Evolutionary conservation across 2,113 vertebrate genomes (phyloP).

Genomic region (Heloderma charlesbogerti): DNA sequence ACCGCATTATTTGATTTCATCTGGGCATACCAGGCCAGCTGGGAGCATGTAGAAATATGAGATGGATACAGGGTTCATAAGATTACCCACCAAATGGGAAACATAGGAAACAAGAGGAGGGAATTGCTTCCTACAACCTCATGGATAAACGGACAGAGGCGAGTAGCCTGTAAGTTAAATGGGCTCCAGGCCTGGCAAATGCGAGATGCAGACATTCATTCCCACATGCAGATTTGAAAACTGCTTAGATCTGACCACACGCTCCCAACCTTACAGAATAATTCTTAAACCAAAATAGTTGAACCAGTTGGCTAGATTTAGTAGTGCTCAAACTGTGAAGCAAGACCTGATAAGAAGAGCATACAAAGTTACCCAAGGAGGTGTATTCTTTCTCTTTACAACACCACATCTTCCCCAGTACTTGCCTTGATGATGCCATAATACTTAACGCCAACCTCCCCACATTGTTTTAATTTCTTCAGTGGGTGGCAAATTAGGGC

Average conservation of each 20-base stretch:
- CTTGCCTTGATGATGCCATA: not conserved
- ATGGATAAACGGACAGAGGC: not conserved
- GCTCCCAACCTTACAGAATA: not conserved
- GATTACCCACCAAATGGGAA: not conserved
- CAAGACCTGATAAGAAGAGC: not conserved
- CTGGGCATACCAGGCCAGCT: not conserved
- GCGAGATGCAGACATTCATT: not conserved
- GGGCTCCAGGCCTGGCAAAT: not conserved
- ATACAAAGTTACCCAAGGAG: not conserved
- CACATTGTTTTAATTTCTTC: not conserved
- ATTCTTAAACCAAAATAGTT: not conserved
- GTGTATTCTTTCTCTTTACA: not conserved
- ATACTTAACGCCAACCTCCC: not conserved
- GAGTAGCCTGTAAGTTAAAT: not conserved
- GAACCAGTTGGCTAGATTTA: not conserved
- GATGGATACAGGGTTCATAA: not conserved
- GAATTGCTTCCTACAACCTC: not conserved
- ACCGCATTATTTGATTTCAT: not conserved
- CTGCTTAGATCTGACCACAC: not conserved
- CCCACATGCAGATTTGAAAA: not conserved
- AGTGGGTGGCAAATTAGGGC: no score
- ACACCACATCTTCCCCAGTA: not conserved
- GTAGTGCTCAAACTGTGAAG: not conserved
- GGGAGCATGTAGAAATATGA: no score
- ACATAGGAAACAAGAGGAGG: no score